Evolutionary conservation across 2,888 invertebrate genomes (phyloP), one percentile per base, ranked within the genome.

Genomic region (Apantesis nais): DNA sequence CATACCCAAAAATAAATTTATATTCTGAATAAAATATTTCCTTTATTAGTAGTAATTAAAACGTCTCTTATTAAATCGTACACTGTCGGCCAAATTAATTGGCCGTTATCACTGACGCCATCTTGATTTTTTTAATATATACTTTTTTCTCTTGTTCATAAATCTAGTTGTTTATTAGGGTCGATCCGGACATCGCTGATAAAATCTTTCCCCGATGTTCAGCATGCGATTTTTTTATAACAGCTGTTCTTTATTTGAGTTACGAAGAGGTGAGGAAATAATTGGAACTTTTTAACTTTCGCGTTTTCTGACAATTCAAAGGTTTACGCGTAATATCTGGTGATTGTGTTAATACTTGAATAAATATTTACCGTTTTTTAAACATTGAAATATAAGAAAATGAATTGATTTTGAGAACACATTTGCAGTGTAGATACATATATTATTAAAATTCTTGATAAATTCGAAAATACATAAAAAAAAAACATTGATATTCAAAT

Each of bases 91-190:
- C 77, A 82, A 86, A 86, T 87, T 88, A 87, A 89, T 88, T 86
- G 83, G 70, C 62, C 70, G 71, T 85, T 89, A 90, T 90, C 90
- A 72, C 62, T 74, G 80, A 86, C 87, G 85, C 86, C 84, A 90
- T 89, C 88, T 86, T 84, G 74, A 39, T 77, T 79, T 78, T 78
- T 76, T 67, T 66, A 65, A 79, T 37, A 52, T 66, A 29, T 58
- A 14, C 61, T 63, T 29, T 9, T 55, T 74, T 79, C 76, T 83
- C 82, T 77, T 63, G 77, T 74, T 76, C 79, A 82, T 89, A 88
- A 88, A 88, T 88, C 88, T 86, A 85, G 83, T 84, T 83, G 82
- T 90, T 90, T 90, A 90, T 83, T 76, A 85, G 83, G 84, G 80
- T 82, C 81, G 76, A 66, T 68, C 67, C 74, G 71, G 68, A 81